Base-by-base conservation (phyloP, 1,140 invertebrate species). In the Oppia nitens region DNA sequence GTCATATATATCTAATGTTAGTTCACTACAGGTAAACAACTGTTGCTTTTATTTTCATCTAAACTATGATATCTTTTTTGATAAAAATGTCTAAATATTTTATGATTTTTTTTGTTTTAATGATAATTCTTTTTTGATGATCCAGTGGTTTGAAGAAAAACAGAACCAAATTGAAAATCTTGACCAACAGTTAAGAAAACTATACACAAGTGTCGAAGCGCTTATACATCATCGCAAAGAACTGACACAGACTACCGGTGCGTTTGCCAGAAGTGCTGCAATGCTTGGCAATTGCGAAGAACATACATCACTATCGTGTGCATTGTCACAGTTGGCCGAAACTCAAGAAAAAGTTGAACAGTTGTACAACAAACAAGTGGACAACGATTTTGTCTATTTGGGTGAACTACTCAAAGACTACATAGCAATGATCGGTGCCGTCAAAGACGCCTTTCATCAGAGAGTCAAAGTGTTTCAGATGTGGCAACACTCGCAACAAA, bases 141-240 rank as follows among this genome's bases (percentile, higher is more conserved):
- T 72, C 53, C 72, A 96, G 87, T 99, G 95, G 95, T 98, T 98
- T 75, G 93, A 98, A 70, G 92, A 98, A 69, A 94, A 91, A 68
- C 83, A 84, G 21, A 79, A 82, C 21, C 87, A 95, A 71, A 81
- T 98, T 55, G 94, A 98, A 66, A 84, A 84, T 49, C 73, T 98
- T 25, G 94, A 98, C 70, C 77, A 78, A 23, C 87, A 95, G 65
- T 74, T 98, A 27, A 77, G 86, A 45, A 88, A 92, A 65, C 74
- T 99, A 52, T 87, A 90, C 71, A 74, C 79, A 28, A 87, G 86
- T 64, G 81, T 95, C 54, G 95, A 98, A 71, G 77, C 83, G 3
- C 77, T 98, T 62, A 88, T 89, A 11, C 75, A 78, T 47, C 84
- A 92, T 68, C 78, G 94, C 54, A 83, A 84, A 67, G 94, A 98